phyloP scores from a whole-genome alignment of 2,797 vertebrate genomes.

The Chelon labrosus region DNA sequence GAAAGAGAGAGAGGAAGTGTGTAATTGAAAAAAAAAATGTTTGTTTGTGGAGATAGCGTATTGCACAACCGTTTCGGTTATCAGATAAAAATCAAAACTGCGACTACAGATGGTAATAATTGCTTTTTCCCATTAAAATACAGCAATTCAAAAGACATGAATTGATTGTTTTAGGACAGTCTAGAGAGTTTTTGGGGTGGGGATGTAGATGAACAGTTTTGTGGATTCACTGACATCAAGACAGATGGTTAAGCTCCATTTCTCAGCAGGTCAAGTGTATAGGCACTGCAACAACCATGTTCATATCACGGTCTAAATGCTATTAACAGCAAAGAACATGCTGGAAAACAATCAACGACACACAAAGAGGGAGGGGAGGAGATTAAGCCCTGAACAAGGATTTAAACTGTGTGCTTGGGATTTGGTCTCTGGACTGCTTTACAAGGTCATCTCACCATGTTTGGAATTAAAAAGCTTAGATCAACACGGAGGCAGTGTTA shows the following conservation, averaged over 20 bases:
- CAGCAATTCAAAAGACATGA: slow-evolving; percentile 71
- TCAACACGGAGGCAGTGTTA: slow-evolving; percentile 37
- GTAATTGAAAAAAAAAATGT: slow-evolving; percentile 3
- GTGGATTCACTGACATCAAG: background rate
- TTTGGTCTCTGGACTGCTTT: slow-evolving; percentile 36
- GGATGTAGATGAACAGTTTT: background rate
- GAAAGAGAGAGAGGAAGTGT: slow-evolving; percentile 11
- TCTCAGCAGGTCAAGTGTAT: slow-evolving; percentile 10
- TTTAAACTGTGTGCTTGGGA: slow-evolving; percentile 37
- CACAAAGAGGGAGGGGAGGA: slow-evolving; percentile 26
- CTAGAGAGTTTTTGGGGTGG: background rate
- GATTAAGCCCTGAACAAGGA: slow-evolving; percentile 40
- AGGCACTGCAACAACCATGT: background rate
- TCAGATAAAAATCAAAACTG: slow-evolving; percentile 76
- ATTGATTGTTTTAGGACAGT: slow-evolving; percentile 26
- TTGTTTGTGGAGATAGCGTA: slow-evolving; percentile 46
- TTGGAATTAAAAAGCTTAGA: slow-evolving; percentile 37
- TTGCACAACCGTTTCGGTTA: slow-evolving; percentile 75
- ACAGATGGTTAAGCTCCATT: background rate
- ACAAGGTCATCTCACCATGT: slow-evolving; percentile 28
- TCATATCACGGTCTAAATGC: slow-evolving; percentile 41
- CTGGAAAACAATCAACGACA: slow-evolving; percentile 41
- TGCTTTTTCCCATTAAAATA: slow-evolving; percentile 68
- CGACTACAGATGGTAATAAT: slow-evolving; percentile 77
- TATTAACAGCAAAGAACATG: slow-evolving; percentile 33